Evolutionary conservation across 2,888 invertebrate species (phyloP), one percentile per base, ranked within the genome.

Genomic region (Dicycla oo): DNA sequence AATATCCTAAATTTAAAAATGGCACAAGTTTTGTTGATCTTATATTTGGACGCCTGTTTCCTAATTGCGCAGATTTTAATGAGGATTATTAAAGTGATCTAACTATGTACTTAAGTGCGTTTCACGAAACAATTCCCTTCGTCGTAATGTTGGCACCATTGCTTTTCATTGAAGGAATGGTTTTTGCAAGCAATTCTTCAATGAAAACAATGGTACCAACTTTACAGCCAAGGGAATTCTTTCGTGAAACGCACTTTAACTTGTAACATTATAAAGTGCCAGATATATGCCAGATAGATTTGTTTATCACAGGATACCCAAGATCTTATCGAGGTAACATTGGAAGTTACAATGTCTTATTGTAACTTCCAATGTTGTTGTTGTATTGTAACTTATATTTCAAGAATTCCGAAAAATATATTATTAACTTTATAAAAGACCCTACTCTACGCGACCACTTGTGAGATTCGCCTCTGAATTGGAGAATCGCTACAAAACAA

Each of bases 1-100:
- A 64, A 81, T 43, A 60, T 78, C 56, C 81, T 87, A 86, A 88
- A 83, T 88, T 85, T 85, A 40, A 84, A 85, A 89, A 92, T 92
- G 92, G 92, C 92, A 92, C 92, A 86, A 80, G 79, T 85, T 87
- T 82, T 81, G 68, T 87, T 86, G 82, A 87, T 86, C 80, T 73
- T 84, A 86, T 86, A 78, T 84, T 87, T 83, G 78, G 81, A 80
- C 80, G 78, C 78, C 66, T 73, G 30, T 64, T 56, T 51, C 0
- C 10, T 78, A 73, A 78, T 78, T 76, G 45, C 67, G 63, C 68
- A 62, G 20, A 53, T 65, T 56, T 63, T 61, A 8, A 57, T 40
- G 49, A 51, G 65, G 68, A 69, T 34, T 58, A 56, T 63, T 45
- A 51, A 57, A 54, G 54, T 69, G 60, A 4, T 57, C 23, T 74